These are phyloP conservation scores for Gibbula magus DNA, from an alignment of 2,888 invertebrate genomes.

Conservation along the genomic window DNA sequence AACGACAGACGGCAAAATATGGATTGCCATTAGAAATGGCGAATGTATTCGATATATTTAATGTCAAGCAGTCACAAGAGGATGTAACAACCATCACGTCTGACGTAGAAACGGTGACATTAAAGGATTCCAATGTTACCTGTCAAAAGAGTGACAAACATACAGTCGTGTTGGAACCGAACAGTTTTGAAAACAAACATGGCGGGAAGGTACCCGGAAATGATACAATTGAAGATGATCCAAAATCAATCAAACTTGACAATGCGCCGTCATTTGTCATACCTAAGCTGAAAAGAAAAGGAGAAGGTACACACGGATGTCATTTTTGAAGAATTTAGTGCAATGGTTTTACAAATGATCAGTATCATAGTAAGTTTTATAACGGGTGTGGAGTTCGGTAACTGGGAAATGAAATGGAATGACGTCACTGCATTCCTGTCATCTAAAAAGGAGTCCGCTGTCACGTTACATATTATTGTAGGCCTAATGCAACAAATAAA, in stretches of 20 bases:
- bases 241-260: conserved; percentile 28
- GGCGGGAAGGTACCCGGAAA: conserved; percentile 42
- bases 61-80: conserved; percentile 19
- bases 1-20: conserved; percentile 23
- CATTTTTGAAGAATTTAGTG: too few relatives aligned
- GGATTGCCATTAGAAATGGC: conserved; percentile 37
- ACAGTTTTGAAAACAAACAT: conserved; percentile 39
- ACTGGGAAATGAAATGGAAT: too few relatives aligned
- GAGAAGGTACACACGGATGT: conserved; percentile 32
- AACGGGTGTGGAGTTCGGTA: too few relatives aligned
- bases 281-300: conserved; percentile 39
- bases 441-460: too few relatives aligned
- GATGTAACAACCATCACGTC: conserved; percentile 17
- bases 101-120: conserved; percentile 8
- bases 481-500: too few relatives aligned
- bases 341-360: not conserved
- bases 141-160: conserved; percentile 22
- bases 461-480: too few relatives aligned
- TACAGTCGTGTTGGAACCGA: conserved; percentile 29
- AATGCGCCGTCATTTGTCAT: conserved; percentile 37
- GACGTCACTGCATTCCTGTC: not conserved
- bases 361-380: not conserved
- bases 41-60: conserved; percentile 44
- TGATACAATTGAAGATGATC: conserved; percentile 20
- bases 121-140: conserved; percentile 24